These are phyloP conservation scores for Hylia prasina DNA, from an alignment of 2,113 vertebrate species.

Conservation along the genomic window DNA sequence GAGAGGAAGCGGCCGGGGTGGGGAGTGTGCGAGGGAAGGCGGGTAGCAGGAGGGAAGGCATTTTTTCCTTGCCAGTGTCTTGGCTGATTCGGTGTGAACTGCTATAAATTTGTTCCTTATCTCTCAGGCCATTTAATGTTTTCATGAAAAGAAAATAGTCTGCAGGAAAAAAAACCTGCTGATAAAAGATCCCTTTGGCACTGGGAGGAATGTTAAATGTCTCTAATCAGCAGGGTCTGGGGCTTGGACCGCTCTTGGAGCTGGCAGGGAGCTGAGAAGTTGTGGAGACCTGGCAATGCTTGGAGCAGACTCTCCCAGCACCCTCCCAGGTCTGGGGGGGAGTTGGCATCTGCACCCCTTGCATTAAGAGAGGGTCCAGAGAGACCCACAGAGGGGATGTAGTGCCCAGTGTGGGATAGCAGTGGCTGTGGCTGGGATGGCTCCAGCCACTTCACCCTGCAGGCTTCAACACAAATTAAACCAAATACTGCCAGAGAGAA, in stretches of 20 bases:
- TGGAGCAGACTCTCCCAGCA: neutral
- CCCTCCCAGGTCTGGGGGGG: neutral
- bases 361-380: neutral
- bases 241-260: neutral
- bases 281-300: neutral
- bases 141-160: constrained; percentile 73
- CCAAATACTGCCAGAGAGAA: neutral
- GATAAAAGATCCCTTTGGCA: constrained; percentile 66
- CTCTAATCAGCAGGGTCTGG: constrained; percentile 55
- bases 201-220: constrained; percentile 48
- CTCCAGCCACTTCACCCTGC: fast-evolving
- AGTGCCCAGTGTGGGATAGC: neutral
- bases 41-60: constrained; percentile 48
- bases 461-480: neutral
- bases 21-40: constrained; percentile 24
- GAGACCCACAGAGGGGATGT: fast-evolving
- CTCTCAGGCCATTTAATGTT: constrained; percentile 68
- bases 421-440: neutral
- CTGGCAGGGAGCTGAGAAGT: neutral
- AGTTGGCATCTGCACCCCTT: neutral
- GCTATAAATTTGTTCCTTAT: constrained; percentile 75
- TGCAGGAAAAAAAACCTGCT: constrained; percentile 44
- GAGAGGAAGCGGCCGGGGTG: constrained; percentile 71
- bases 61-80: constrained; percentile 74
- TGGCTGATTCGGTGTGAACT: constrained; percentile 76